Evolutionary conservation across 2,797 vertebrate species (phyloP).

Genomic region (Falco peregrinus): DNA sequence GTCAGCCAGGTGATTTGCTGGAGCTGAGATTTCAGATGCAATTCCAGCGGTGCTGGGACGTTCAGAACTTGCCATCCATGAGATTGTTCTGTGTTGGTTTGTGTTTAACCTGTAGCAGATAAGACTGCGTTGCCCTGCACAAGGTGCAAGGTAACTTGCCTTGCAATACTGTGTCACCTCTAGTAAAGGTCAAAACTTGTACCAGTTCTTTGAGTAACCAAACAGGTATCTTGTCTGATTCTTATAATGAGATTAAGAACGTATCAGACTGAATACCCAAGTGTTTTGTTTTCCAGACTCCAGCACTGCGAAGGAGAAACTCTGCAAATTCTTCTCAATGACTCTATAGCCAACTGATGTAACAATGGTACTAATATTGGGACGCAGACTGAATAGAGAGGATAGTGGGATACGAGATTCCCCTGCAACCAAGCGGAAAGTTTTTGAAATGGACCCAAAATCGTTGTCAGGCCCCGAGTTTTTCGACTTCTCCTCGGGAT

Average conservation of each 20-base stretch:
- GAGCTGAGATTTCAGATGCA: neutral
- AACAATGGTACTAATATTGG: constrained; percentile 98
- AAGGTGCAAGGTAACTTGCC: neutral
- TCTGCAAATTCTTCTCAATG: constrained; percentile 72
- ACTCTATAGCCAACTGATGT: constrained; percentile 78
- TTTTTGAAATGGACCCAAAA: constrained; percentile 95
- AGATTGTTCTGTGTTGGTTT: neutral
- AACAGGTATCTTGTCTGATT: neutral
- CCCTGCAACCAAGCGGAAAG: constrained; percentile 95
- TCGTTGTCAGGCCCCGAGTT: constrained; percentile 85
- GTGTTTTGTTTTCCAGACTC: constrained; percentile 56
- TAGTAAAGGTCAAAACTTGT: neutral
- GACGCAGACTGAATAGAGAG: constrained; percentile 94
- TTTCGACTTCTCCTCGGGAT: constrained; percentile 93
- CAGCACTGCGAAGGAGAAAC: constrained; percentile 56
- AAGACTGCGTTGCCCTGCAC: neutral
- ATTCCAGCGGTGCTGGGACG: neutral
- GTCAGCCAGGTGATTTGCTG: neutral
- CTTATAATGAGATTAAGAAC: neutral
- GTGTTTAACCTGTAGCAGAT: neutral
- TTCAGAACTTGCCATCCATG: neutral
- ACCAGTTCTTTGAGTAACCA: neutral
- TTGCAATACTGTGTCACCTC: neutral
- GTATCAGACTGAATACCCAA: neutral
- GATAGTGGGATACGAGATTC: constrained; percentile 91